Conservation (phyloP, 2,113 vertebrate species). For the Ptilonorhynchus violaceus region DNA sequence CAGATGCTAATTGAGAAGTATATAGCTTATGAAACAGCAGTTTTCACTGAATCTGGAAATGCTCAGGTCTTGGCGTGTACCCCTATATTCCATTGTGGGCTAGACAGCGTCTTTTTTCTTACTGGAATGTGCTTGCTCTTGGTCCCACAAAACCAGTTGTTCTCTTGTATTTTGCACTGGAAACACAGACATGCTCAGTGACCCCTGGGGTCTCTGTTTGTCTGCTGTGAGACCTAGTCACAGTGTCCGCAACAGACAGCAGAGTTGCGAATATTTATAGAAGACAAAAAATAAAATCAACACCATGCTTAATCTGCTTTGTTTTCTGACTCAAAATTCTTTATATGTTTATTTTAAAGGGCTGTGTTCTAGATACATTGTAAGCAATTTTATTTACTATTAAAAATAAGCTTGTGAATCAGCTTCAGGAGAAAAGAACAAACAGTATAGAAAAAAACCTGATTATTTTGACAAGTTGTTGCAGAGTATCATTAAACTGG, state of each 20-base stretch:
- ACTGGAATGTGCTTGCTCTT: neutral
- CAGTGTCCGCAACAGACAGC: neutral
- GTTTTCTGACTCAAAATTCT: neutral
- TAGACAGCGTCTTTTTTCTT: neutral
- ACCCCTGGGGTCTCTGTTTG: neutral
- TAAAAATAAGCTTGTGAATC: neutral
- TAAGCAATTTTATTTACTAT: neutral
- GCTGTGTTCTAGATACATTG: neutral
- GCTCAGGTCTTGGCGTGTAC: accelerated
- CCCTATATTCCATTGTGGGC: neutral
- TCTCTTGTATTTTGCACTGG: neutral
- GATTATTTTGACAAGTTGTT: neutral
- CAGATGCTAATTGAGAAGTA: neutral
- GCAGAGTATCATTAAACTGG: neutral
- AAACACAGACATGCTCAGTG: neutral
- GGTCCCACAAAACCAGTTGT: neutral
- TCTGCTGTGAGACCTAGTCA: neutral
- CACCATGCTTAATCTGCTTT: neutral
- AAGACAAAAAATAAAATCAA: neutral
- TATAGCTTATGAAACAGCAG: neutral
- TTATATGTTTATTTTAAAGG: neutral
- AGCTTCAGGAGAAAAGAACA: neutral
- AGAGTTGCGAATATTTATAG: neutral
- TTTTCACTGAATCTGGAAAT: neutral
- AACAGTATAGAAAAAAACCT: neutral